Evolutionary conservation across 2,113 vertebrate genomes (phyloP).

Genomic region (Bufo bufo): DNA sequence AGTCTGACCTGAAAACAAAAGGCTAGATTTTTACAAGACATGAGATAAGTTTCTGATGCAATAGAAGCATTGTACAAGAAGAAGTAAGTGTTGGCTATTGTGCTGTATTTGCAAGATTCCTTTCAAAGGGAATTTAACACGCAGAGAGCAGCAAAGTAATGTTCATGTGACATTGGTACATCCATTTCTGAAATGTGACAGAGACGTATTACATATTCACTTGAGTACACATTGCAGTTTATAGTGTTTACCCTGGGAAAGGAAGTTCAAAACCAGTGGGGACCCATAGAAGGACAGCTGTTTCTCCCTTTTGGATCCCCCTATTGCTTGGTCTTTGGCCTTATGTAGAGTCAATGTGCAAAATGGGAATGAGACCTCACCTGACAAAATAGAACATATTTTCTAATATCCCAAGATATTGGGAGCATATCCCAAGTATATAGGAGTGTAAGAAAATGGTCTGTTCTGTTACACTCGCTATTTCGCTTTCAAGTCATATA

Average conservation of each 20-base stretch:
- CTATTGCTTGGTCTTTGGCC: constrained; percentile 43
- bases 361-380: constrained; percentile 41
- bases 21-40: neutral
- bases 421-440: neutral
- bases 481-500: neutral
- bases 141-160: neutral
- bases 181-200: constrained; percentile 10
- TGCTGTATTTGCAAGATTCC: neutral
- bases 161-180: neutral
- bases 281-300: constrained; percentile 54
- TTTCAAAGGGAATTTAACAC: neutral
- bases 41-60: neutral
- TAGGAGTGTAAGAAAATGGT: neutral
- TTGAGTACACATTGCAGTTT: constrained; percentile 9
- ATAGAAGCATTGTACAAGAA: neutral
- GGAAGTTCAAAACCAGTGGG: constrained; percentile 46
- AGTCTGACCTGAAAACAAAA: no score
- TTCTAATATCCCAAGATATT: constrained; percentile 4
- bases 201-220: neutral
- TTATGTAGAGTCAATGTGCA: constrained; percentile 23
- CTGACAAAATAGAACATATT: constrained; percentile 37
- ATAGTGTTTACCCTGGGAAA: constrained; percentile 48
- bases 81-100: neutral
- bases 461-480: neutral
- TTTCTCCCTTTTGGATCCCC: constrained; percentile 37